Evolutionary conservation across 2,113 vertebrate species (phyloP).

Genomic region (Chloroceryle aenea): DNA sequence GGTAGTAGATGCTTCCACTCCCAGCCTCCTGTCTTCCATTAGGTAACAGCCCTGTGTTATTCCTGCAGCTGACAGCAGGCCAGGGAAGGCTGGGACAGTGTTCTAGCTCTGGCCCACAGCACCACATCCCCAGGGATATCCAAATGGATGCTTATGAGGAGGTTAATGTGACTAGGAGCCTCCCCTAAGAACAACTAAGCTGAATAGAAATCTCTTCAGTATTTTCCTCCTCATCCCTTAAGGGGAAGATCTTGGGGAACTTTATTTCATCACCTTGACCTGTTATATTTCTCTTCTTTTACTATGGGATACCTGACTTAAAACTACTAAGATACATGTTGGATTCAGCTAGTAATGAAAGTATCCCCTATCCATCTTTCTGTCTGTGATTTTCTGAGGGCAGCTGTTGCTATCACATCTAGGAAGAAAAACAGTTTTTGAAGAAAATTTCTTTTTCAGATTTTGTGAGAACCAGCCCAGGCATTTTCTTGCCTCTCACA

Average conservation of each 20-base stretch:
- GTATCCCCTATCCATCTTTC: neutral
- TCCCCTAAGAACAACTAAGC: neutral
- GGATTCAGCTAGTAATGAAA: neutral
- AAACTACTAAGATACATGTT: neutral
- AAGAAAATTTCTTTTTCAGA: neutral
- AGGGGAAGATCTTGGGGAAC: neutral
- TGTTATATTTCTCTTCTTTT: neutral
- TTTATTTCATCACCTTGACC: neutral
- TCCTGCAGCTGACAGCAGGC: neutral
- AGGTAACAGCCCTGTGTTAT: neutral
- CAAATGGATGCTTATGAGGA: neutral
- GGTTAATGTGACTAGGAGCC: neutral
- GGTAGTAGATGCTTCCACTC: neutral
- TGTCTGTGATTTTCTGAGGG: neutral
- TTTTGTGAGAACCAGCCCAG: neutral
- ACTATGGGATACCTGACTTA: neutral
- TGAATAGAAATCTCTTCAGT: neutral
- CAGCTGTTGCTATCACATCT: neutral
- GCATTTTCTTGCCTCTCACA: neutral
- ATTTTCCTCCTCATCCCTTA: neutral
- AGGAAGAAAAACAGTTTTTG: conserved; percentile 2
- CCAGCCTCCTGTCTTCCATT: neutral
- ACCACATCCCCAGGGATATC: neutral
- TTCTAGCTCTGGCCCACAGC: neutral
- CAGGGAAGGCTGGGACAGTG: neutral